Conservation (phyloP, 2,797 vertebrate genomes). For the Hozukius guyotensis region DNA sequence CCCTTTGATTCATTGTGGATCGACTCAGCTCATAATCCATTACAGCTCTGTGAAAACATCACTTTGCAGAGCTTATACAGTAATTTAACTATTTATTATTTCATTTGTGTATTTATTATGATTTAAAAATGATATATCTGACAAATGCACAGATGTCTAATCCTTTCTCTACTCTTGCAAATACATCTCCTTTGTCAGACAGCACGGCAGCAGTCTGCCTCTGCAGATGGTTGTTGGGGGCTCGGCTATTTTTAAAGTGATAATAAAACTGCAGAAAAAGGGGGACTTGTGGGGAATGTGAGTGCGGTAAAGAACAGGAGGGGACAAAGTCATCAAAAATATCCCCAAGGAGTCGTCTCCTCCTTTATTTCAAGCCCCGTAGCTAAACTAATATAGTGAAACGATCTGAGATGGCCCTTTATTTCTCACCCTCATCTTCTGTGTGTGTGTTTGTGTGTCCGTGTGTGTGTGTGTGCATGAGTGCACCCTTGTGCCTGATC, state of each 20-base stretch:
- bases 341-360: constrained; percentile 58
- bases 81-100: background rate
- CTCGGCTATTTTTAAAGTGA: constrained; percentile 45
- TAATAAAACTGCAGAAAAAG: constrained; percentile 40
- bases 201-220: background rate
- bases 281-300: constrained; percentile 18
- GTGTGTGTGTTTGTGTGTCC: constrained; percentile 16
- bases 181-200: background rate
- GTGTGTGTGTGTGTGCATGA: background rate
- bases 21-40: background rate
- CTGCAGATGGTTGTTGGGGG: background rate
- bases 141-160: background rate
- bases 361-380: constrained; percentile 57
- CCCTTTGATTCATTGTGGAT: background rate
- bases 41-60: background rate
- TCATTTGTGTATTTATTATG: background rate
- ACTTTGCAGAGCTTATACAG: background rate
- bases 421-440: constrained; percentile 49
- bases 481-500: constrained; percentile 31
- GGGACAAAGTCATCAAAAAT: constrained; percentile 64
- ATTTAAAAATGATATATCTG: background rate
- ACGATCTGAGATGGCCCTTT: constrained; percentile 37
- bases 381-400: constrained; percentile 66
- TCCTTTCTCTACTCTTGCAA: constrained; percentile 3
- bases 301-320: constrained; percentile 47